These are phyloP conservation scores for Drosophila affinis DNA, from an alignment of 2,888 invertebrate genomes.

Conservation along the genomic window DNA sequence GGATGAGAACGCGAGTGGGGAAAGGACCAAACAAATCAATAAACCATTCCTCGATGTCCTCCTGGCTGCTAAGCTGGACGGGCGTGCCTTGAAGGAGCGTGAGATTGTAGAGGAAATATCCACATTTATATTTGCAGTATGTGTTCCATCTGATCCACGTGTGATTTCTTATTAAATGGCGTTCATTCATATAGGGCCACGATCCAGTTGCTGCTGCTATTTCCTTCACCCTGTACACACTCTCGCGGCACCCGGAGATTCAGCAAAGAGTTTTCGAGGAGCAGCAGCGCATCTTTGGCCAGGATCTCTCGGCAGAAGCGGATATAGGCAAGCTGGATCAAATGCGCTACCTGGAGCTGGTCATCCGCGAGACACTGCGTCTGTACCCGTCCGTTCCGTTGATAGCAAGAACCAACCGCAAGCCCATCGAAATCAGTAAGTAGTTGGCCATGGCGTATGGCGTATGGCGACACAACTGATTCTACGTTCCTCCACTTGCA, in stretches of 20 bases:
- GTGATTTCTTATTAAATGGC: neutral
- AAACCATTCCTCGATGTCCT: slow-evolving; percentile 77
- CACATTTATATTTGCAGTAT: slow-evolving; percentile 80
- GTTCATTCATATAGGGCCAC: slow-evolving; percentile 84
- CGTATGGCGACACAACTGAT: fast-evolving
- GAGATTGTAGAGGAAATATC: slow-evolving; percentile 80
- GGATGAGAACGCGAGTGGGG: neutral
- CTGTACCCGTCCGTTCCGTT: slow-evolving; percentile 77
- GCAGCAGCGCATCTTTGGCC: slow-evolving; percentile 83
- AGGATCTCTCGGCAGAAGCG: slow-evolving; percentile 64
- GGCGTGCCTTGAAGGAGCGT: slow-evolving; percentile 60
- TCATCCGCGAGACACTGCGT: slow-evolving; percentile 75
- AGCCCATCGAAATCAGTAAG: slow-evolving; percentile 78
- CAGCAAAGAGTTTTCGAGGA: slow-evolving; percentile 85
- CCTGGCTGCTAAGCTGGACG: slow-evolving; percentile 72
- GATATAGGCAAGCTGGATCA: slow-evolving; percentile 48
- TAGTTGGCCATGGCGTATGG: neutral
- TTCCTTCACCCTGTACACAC: slow-evolving; percentile 84
- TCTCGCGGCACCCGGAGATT: slow-evolving; percentile 85
- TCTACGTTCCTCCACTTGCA: slow-evolving; percentile 22
- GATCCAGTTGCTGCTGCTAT: slow-evolving; percentile 86
- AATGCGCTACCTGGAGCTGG: slow-evolving; percentile 76
- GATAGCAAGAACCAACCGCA: slow-evolving; percentile 77
- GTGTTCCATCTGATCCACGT: slow-evolving; percentile 1
- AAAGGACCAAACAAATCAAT: slow-evolving; percentile 11